A percentile compares a stretch with the other conserved stretches of the same genome.
phyloP scores from a whole-genome alignment of 2,797 vertebrate species.

The Notamacropus eugenii region DNA sequence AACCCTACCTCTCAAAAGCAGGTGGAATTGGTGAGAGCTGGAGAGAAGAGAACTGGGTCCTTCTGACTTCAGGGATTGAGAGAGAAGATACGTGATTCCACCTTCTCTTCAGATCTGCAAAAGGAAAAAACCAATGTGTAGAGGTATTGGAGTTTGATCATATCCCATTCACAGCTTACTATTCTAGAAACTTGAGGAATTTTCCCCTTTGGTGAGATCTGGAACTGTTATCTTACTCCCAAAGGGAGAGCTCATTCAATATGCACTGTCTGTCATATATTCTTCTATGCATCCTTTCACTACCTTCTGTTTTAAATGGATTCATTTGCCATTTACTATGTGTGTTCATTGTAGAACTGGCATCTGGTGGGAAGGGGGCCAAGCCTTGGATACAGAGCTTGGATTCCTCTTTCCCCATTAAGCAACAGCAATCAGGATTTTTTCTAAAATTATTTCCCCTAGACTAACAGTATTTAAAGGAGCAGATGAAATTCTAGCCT shows the following conservation, averaged over 20 bases:
- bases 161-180: not conserved
- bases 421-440: not conserved
- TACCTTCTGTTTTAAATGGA: not conserved
- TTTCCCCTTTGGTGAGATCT: not conserved
- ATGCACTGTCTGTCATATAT: not conserved
- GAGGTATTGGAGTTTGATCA: not conserved
- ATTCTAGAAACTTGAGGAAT: not conserved
- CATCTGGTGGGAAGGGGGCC: not conserved
- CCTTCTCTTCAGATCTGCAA: no score
- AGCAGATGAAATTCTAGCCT: not conserved
- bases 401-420: not conserved
- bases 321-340: not conserved
- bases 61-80: not conserved
- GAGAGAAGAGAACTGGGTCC: not conserved
- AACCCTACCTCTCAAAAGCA: no score
- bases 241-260: not conserved
- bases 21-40: not conserved
- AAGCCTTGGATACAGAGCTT: not conserved
- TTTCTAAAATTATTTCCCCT: not conserved
- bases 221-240: not conserved
- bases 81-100: not conserved
- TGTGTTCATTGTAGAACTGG: not conserved
- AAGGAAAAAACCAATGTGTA: not conserved
- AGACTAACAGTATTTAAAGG: not conserved
- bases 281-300: not conserved